Conservation (phyloP, 2,113 vertebrate species). For the Zonotrichia leucophrys region DNA sequence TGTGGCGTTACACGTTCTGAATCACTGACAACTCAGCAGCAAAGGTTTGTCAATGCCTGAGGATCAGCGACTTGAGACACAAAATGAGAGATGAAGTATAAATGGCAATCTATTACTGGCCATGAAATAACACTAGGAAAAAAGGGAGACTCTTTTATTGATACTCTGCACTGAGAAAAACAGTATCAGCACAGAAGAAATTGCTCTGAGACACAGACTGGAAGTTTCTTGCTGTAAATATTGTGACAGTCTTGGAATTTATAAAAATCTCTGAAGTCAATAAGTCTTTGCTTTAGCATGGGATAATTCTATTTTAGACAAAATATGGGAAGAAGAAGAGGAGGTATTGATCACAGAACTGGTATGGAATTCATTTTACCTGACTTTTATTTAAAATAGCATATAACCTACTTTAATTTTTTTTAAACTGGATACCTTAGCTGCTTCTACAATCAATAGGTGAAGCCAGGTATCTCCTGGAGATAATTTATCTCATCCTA, state of each 20-base stretch:
- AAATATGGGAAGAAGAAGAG: neutral
- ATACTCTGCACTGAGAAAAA: neutral
- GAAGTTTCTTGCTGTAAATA: neutral
- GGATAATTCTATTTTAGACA: neutral
- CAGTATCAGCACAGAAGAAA: neutral
- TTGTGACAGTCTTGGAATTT: neutral
- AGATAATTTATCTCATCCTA: neutral
- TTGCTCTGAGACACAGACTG: neutral
- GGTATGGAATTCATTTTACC: neutral
- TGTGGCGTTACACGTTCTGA: neutral
- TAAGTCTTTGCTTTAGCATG: neutral
- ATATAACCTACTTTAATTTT: neutral
- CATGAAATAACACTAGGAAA: neutral
- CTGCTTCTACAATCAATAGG: neutral
- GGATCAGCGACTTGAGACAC: neutral
- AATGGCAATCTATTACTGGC: neutral
- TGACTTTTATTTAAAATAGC: neutral
- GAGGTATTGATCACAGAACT: neutral
- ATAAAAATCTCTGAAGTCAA: neutral
- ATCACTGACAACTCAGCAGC: neutral
- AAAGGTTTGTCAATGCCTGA: neutral
- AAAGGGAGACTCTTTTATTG: neutral
- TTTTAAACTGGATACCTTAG: neutral
- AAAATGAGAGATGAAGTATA: neutral
- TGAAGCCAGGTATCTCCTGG: neutral